phyloP scores from a whole-genome alignment of 2,797 vertebrate genomes.

The Mormyrops boulengeri region DNA sequence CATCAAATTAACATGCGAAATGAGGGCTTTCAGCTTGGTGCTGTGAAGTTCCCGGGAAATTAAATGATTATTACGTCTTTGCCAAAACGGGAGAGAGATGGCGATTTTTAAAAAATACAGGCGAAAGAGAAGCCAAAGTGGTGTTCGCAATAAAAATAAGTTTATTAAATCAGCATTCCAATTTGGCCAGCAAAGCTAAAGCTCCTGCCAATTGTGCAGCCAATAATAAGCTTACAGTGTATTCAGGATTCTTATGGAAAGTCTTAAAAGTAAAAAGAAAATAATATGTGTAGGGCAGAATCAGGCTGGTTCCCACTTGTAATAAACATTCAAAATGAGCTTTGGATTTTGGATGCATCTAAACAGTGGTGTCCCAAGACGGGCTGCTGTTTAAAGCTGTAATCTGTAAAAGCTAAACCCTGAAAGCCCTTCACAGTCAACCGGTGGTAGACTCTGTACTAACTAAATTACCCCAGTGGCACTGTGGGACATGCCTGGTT shows the following conservation, averaged over 20 bases:
- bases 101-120: neutral
- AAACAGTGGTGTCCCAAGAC: neutral
- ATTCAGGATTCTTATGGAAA: slow-evolving; percentile 3
- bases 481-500: neutral
- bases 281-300: neutral
- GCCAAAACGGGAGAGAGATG: neutral
- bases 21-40: neutral
- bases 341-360: neutral
- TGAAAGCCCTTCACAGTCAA: slow-evolving; percentile 6
- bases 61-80: neutral
- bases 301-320: slow-evolving; percentile 5
- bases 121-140: neutral
- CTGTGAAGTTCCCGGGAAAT: neutral
- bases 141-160: neutral
- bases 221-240: neutral
- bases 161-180: slow-evolving; percentile 2
- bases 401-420: neutral
- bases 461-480: neutral
- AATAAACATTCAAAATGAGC: slow-evolving; percentile 11
- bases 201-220: neutral
- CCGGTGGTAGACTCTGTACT: neutral
- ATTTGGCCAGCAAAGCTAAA: neutral
- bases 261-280: neutral
- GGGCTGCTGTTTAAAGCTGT: neutral
- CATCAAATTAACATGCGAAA: neutral